phyloP scores from a whole-genome alignment of 2,113 vertebrate species.

The Mesitornis unicolor region DNA sequence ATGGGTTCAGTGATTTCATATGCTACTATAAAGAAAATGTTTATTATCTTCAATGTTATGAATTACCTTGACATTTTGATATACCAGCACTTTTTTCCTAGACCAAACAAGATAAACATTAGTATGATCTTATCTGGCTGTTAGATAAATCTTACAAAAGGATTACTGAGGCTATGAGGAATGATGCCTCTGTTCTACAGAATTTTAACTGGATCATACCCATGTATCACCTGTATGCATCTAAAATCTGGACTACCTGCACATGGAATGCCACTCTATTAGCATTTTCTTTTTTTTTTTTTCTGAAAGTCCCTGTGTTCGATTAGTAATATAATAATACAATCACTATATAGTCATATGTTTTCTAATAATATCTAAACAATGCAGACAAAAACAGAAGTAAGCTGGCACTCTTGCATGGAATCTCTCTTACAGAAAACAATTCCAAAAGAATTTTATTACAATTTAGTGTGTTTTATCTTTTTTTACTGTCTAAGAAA shows the following conservation, averaged over 20 bases:
- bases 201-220: neutral
- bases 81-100: neutral
- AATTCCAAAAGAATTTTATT: neutral
- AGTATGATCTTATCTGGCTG: neutral
- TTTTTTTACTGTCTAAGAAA: neutral
- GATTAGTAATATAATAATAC: neutral
- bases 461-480: neutral
- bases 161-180: neutral
- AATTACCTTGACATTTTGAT: neutral
- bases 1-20: neutral
- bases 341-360: rapidly evolving
- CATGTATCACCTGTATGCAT: neutral
- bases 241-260: neutral
- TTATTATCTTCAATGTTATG: neutral
- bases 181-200: neutral
- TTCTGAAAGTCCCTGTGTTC: neutral
- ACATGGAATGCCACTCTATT: neutral
- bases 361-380: neutral
- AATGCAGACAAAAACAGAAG: neutral
- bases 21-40: neutral
- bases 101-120: neutral
- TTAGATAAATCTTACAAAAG: neutral
- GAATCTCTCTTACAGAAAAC: neutral
- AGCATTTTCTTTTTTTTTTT: neutral
- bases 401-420: neutral